Percentiles rank a stretch among this genome's conserved stretches.
Conservation (phyloP, 64 coral and sea anemone genomes). For the Porites australiensis region DNA sequence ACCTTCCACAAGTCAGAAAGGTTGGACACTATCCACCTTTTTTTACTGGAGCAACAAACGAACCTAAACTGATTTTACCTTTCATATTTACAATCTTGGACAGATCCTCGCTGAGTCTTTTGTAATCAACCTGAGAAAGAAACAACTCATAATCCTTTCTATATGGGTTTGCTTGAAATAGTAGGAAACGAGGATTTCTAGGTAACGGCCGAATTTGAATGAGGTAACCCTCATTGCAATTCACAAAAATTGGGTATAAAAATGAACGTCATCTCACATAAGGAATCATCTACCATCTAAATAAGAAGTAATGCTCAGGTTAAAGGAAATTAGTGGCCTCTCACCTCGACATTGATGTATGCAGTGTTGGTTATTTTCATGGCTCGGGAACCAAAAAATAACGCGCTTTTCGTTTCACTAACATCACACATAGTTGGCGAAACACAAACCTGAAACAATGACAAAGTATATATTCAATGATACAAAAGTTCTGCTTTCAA, state of each 20-base stretch:
- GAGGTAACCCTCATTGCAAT: too few relatives aligned
- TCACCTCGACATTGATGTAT: constrained; percentile 97
- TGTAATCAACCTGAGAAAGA: constrained; percentile 90
- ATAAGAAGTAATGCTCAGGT: not conserved
- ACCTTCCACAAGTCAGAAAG: too few relatives aligned
- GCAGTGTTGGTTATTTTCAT: constrained; percentile 99
- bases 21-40: not conserved
- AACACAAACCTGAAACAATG: constrained; percentile 81
- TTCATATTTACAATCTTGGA: constrained; percentile 86
- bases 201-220: too few relatives aligned
- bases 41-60: not conserved
- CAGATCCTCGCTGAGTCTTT: constrained; percentile 94
- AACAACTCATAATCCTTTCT: not conserved
- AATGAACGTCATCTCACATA: too few relatives aligned
- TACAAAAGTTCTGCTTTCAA: not conserved
- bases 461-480: not conserved
- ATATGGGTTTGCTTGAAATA: too few relatives aligned
- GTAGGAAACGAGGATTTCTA: too few relatives aligned
- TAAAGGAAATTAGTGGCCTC: not conserved
- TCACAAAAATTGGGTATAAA: too few relatives aligned
- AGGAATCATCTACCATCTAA: too few relatives aligned
- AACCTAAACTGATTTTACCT: constrained; percentile 41
- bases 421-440: constrained; percentile 86
- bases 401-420: constrained; percentile 95
- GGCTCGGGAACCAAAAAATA: constrained; percentile 96